Percentiles rank a stretch among this genome's conserved stretches.
Conservation (phyloP, 1,140 invertebrate species). For the Drosophila navojoa region DNA sequence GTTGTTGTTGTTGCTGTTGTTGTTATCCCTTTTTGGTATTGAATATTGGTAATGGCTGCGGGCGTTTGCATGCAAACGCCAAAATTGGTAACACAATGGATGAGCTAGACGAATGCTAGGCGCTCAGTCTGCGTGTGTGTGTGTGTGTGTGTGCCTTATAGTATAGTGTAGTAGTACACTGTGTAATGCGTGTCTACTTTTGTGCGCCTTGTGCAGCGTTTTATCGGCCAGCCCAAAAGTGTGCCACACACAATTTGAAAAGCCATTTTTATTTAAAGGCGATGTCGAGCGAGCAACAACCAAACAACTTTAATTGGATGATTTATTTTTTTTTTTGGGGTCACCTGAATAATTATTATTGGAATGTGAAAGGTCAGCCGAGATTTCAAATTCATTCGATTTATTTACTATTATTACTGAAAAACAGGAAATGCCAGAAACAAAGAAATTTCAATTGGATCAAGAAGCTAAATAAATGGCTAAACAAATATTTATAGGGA, state of each 20-base stretch:
- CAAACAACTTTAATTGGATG: neutral
- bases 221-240: constrained; percentile 20
- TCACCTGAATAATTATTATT: constrained; percentile 10
- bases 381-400: neutral
- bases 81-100: constrained; percentile 53
- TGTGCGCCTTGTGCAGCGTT: constrained; percentile 11
- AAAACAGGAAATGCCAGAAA: too few species aligned
- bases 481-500: too few species aligned
- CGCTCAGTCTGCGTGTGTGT: constrained; percentile 7
- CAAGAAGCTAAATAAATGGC: too few species aligned
- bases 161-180: too few species aligned
- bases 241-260: constrained; percentile 35
- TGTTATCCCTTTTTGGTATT: constrained; percentile 68
- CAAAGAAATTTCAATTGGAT: too few species aligned
- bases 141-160: constrained; percentile 15
- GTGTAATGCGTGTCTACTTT: constrained; percentile 34
- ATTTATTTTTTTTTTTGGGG: constrained; percentile 3
- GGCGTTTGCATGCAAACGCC: constrained; percentile 75
- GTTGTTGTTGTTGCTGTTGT: constrained; percentile 54
- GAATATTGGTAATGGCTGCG: constrained; percentile 78
- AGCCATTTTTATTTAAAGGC: constrained; percentile 15
- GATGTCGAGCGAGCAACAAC: constrained; percentile 3
- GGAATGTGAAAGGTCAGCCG: constrained; percentile 4
- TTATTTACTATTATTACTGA: too few species aligned
- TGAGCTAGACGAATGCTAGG: constrained; percentile 34